Percentiles rank a stretch among this genome's conserved stretches.
Conservation (phyloP, 2,113 vertebrate genomes). For the Columba livia region DNA sequence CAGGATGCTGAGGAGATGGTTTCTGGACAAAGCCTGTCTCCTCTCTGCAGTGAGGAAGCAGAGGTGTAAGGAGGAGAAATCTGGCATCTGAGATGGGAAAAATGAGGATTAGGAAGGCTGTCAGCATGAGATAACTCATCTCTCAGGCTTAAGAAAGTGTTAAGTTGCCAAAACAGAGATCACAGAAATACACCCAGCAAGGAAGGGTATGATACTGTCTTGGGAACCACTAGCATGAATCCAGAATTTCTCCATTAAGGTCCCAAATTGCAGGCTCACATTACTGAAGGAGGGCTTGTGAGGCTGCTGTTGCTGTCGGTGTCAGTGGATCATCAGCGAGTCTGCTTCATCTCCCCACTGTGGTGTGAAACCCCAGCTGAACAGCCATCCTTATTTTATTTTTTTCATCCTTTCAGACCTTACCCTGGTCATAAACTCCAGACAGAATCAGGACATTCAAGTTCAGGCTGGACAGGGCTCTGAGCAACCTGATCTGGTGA, state of each 20-base stretch:
- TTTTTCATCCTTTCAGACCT: background rate
- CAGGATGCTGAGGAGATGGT: accelerated
- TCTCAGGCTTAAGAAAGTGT: background rate
- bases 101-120: background rate
- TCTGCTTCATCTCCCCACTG: accelerated
- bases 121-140: background rate
- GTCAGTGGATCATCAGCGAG: background rate
- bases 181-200: background rate
- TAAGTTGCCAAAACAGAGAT: background rate
- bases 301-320: background rate
- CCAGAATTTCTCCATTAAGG: background rate
- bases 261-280: background rate
- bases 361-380: background rate
- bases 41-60: background rate
- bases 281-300: background rate
- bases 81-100: background rate
- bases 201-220: background rate
- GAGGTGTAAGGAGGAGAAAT: background rate
- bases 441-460: background rate
- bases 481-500: no score
- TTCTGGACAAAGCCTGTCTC: background rate
- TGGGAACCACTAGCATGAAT: background rate
- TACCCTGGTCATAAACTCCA: background rate
- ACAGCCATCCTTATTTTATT: background rate
- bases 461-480: no score